Base-by-base conservation (phyloP, 1,140 invertebrate species). In the Spodoptera litura region DNA sequence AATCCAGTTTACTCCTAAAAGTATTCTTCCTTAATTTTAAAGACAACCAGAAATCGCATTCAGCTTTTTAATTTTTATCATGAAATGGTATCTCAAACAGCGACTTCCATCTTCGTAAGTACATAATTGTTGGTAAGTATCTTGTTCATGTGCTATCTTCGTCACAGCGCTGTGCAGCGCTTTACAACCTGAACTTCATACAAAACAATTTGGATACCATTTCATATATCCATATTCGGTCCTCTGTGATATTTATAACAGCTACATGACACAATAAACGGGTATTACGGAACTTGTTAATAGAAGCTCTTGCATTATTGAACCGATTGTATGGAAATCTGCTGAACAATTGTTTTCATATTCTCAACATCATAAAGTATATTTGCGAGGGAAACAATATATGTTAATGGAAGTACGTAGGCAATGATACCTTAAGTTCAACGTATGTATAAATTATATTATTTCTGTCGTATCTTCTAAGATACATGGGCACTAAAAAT, bases 281-380 rank as follows among this genome's bases (percentile, higher is more conserved):
- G 62, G 58, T 75, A 75, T 64, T 64, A 75, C 73, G 73, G 73
- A 62, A 75, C 73, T 75, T 75, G 59, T 75, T 75, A 75, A 75
- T 64, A 75, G 73, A 64, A 75, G 44, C 58, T 62, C 59, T 75
- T 75, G 73, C 73, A 75, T 75, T 75, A 75, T 75, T 75, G 73
- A 75, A 75, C 73, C 73, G 58, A 75, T 75, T 75, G 73, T 75
- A 75, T 75, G 73, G 73, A 75, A 75, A 75, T 75, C 15, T 13
- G 8, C 59, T 25, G 38, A 61, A 74, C 73, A 75, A 62, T 53
- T 31, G 73, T 75, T 75, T 75, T 75, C 49, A 75, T 75, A 75
- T 75, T 75, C 73, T 15, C 58, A 51, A 59, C 73, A 62, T 75
- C 59, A 62, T 64, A 75, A 75, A 75, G 73, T 64, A 75, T 75